A percentile compares a stretch with the other conserved stretches of the same genome.
Evolutionary conservation across 1,140 invertebrate species (phyloP).

Genomic region (Ylistrum balloti): DNA sequence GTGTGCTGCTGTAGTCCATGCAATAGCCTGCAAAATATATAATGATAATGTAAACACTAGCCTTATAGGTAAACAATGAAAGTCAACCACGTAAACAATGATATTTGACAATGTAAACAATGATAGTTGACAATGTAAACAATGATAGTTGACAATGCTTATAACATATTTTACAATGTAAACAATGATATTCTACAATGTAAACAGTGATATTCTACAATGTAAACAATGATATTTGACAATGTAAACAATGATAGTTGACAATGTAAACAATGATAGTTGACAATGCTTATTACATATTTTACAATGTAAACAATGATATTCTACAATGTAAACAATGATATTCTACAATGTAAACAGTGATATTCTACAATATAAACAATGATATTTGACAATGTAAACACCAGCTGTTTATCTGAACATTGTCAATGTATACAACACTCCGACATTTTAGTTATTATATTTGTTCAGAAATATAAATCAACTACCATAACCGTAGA

Average conservation of each 20-base stretch:
- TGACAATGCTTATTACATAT: too few relatives aligned
- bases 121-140: background rate
- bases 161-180: background rate
- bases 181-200: background rate
- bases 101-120: background rate
- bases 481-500: too few relatives aligned
- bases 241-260: background rate
- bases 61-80: too few relatives aligned
- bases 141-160: too few relatives aligned
- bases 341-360: background rate
- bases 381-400: background rate
- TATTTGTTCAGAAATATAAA: too few relatives aligned
- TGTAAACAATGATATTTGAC: background rate
- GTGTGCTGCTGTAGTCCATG: constrained; percentile 81
- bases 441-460: too few relatives aligned
- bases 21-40: constrained; percentile 74
- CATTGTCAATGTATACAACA: too few relatives aligned
- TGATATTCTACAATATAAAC: constrained; percentile 7
- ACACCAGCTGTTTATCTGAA: too few relatives aligned
- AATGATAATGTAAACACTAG: background rate
- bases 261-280: background rate
- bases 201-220: background rate
- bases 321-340: background rate
- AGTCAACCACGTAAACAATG: background rate
- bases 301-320: background rate